Base-by-base conservation (phyloP, 2,888 invertebrate species). In the Nemotelus nigrinus region DNA sequence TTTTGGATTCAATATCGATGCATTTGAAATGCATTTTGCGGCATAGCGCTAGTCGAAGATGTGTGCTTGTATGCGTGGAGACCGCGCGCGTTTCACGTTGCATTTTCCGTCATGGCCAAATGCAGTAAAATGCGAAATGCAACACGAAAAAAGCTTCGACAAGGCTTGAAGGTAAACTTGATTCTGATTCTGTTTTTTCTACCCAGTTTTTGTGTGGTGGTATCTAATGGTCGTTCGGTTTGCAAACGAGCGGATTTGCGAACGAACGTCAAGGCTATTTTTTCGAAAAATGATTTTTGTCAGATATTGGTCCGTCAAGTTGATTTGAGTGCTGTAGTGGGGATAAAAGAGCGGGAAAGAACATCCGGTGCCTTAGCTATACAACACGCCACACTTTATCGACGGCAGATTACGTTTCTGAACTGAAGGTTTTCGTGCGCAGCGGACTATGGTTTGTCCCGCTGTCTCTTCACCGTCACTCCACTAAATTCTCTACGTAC, bases 131-230 rank as follows among this genome's bases (percentile, higher is more conserved):
- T 68, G 70, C 57, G 57, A 74, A 70, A 70, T 67, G 74, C 72
- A 65, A 76, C 50, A 74, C 41, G 60, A 60, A 74, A 63, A 77
- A 60, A 77, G 78, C 78, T 77, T 76, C 67, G 72, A 65, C 77
- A 68, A 68, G 50, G 67, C 57, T 48, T 60, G 74, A 78, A 78
- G 79, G 78, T 71, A 78, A 79, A 78, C 79, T 79, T 77, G 78
- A 79, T 78, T 78, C 78, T 76, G 70, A 78, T 79, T 78, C 78
- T 76, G 70, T 79, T 79, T 78, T 76, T 79, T 77, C 70, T 55
- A 70, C 65, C 78, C 70, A 70, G 53, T 43, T 55, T 53, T 70
- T 50, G 53, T 55, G 70, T 70, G 55, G 70, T 70, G 70, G 55
- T 70, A 70, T 55, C 70, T 70, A 70, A 70, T 70, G 70, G 53